Percentiles rank a stretch among this genome's conserved stretches.
These are phyloP conservation scores for Macrotrachela quadricornifera DNA, from an alignment of 1,140 invertebrate genomes.

Conservation along the genomic window DNA sequence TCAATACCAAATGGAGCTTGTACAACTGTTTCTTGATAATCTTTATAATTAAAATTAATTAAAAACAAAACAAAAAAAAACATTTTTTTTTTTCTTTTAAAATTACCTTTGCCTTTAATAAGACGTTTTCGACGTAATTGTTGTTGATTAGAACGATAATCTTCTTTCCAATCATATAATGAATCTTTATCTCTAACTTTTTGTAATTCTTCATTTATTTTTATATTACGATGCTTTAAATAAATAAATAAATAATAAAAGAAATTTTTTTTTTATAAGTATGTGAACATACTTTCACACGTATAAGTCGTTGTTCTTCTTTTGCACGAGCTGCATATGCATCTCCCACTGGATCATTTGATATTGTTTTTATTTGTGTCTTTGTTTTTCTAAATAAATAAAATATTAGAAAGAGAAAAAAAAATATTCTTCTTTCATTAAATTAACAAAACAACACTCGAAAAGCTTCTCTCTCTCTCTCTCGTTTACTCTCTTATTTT, in stretches of 20 bases:
- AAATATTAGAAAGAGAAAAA: background rate
- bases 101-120: too few species aligned
- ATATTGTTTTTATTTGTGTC: background rate
- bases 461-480: background rate
- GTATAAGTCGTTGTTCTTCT: background rate
- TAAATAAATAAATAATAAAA: background rate
- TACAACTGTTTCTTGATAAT: too few species aligned
- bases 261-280: background rate
- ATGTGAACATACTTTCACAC: background rate
- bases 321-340: background rate
- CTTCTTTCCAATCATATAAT: background rate
- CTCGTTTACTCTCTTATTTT: slow-evolving; percentile 1
- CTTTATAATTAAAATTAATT: too few species aligned
- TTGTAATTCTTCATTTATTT: slow-evolving; percentile 3
- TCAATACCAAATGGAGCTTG: too few species aligned
- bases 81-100: too few species aligned
- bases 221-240: slow-evolving; percentile 1
- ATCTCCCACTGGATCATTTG: too few species aligned
- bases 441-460: background rate
- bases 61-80: too few species aligned
- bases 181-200: background rate
- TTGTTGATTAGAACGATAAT: too few species aligned
- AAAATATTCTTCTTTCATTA: background rate
- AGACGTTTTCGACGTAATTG: too few species aligned
- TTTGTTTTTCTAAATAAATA: slow-evolving; percentile 5